phyloP scores from a whole-genome alignment of 2,797 vertebrate species.

The Rhynchotus rufescens region DNA sequence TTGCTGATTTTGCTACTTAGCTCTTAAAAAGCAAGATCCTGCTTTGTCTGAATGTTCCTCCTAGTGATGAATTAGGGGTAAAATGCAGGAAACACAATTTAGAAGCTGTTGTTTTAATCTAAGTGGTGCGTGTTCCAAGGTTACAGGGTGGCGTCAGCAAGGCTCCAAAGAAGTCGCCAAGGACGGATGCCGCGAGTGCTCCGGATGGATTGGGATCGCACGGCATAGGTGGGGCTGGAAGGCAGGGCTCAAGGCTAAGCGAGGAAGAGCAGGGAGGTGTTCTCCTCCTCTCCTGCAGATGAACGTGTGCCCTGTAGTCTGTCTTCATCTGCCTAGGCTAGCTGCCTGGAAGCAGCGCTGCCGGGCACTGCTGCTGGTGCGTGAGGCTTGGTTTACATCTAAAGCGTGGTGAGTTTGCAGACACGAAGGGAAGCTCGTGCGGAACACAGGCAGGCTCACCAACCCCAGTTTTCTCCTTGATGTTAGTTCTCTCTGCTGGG shows the following conservation, averaged over 20 bases:
- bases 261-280: not conserved
- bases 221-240: not conserved
- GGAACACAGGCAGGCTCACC: not conserved
- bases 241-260: not conserved
- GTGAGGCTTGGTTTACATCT: conserved; percentile 21
- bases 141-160: not conserved
- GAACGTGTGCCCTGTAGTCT: not conserved
- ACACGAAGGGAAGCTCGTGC: not conserved
- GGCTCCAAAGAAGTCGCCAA: not conserved
- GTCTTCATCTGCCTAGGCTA: not conserved
- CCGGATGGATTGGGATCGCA: not conserved
- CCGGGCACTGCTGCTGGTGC: not conserved
- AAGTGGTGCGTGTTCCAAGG: not conserved
- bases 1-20: conserved; percentile 8
- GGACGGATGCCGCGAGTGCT: not conserved
- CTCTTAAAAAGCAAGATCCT: not conserved
- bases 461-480: not conserved
- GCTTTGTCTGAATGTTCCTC: conserved; percentile 9
- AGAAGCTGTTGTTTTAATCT: not conserved
- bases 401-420: not conserved
- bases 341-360: not conserved
- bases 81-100: conserved; percentile 14
- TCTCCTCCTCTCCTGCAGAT: not conserved
- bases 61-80: not conserved
- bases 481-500: not conserved